Conservation (phyloP, 2,113 vertebrate species). For the Ctenodactylus gundi region DNA sequence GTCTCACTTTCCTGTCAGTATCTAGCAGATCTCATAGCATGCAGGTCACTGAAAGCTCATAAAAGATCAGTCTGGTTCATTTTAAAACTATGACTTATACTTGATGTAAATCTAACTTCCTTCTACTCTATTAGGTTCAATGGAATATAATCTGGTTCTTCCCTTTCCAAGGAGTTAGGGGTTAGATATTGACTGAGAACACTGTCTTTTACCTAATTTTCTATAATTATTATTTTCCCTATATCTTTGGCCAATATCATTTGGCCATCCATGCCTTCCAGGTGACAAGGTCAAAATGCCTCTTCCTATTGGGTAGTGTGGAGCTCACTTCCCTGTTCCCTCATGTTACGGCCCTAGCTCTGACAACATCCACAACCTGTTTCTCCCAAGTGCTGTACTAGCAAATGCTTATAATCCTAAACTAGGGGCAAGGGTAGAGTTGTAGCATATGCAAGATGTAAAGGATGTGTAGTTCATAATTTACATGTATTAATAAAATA, state of each 20-base stretch:
- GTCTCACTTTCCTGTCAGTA: not conserved
- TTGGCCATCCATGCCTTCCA: not conserved
- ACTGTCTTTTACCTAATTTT: not conserved
- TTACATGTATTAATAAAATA: not conserved
- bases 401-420: not conserved
- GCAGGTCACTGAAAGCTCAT: not conserved
- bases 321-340: not conserved
- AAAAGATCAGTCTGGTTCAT: not conserved
- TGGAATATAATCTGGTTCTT: not conserved
- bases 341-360: not conserved
- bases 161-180: not conserved
- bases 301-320: not conserved
- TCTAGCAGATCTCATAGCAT: not conserved
- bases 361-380: not conserved
- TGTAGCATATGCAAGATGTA: not conserved
- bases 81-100: not conserved
- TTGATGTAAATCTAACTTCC: conserved; percentile 2
- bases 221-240: not conserved
- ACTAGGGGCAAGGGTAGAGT: not conserved
- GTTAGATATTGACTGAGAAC: not conserved
- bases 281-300: not conserved
- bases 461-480: not conserved
- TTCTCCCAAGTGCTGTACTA: not conserved
- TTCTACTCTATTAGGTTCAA: not conserved
- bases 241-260: not conserved